phyloP scores from a whole-genome alignment of 2,797 vertebrate species.

The Sphenopsis melanotis region DNA sequence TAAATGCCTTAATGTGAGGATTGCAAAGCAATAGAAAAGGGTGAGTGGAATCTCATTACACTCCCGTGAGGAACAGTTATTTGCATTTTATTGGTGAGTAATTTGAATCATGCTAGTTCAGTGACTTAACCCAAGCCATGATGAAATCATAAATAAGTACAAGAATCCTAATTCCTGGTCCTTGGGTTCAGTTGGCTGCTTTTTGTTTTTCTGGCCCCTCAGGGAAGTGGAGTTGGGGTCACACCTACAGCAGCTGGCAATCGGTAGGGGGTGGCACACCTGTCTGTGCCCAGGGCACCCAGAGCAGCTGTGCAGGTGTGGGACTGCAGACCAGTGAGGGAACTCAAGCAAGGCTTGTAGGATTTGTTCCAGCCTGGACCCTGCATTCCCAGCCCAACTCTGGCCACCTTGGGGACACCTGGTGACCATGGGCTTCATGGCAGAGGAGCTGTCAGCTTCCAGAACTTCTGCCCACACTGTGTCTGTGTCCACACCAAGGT shows the following conservation, averaged over 20 bases:
- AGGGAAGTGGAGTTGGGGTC: neutral
- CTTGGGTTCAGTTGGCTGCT: neutral
- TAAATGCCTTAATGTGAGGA: neutral
- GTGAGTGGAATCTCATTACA: conserved; percentile 7
- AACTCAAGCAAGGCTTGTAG: neutral
- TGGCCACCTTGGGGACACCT: fast-evolving
- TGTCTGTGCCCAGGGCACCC: neutral
- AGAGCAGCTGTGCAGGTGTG: neutral
- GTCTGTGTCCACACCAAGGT: neutral
- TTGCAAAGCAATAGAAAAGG: neutral
- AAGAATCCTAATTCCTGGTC: neutral
- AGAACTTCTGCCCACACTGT: neutral
- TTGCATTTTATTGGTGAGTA: conserved; percentile 16
- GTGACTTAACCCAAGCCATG: neutral
- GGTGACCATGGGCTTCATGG: neutral
- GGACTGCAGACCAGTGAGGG: neutral
- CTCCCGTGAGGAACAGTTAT: neutral
- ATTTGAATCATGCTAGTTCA: neutral
- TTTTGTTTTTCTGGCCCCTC: neutral
- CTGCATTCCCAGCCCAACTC: fast-evolving
- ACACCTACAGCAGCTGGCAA: neutral
- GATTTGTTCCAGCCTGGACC: neutral
- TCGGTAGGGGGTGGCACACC: neutral
- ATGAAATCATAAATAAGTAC: neutral
- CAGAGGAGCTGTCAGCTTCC: neutral